Evolutionary conservation across 1,140 invertebrate genomes (phyloP).

Genomic region (Oppia nitens): DNA sequence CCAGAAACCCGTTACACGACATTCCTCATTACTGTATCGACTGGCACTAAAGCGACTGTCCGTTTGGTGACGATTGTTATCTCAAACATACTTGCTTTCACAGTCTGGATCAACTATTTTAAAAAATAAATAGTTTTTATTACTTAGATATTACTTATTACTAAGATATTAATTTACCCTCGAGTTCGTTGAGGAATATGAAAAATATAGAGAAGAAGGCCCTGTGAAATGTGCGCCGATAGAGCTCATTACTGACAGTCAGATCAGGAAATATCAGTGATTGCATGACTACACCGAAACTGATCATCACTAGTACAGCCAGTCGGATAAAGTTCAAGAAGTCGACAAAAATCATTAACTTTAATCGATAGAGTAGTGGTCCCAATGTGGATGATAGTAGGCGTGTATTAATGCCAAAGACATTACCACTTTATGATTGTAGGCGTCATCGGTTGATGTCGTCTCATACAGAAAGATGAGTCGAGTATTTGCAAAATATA

Average conservation of each 20-base stretch:
- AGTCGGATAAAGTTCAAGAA: slow-evolving; percentile 31
- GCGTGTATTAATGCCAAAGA: slow-evolving; percentile 28
- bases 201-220: slow-evolving; percentile 31
- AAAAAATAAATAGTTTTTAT: no score
- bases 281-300: slow-evolving; percentile 31
- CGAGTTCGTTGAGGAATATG: slow-evolving; percentile 29
- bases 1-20: slow-evolving; percentile 27
- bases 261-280: slow-evolving; percentile 31
- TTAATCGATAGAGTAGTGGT: slow-evolving; percentile 30
- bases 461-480: no score
- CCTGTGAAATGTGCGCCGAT: slow-evolving; percentile 27
- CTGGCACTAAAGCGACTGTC: no score
- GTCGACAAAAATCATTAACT: slow-evolving; percentile 31
- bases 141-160: no score
- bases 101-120: no score
- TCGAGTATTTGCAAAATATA: no score
- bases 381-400: slow-evolving; percentile 32
- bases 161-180: no score
- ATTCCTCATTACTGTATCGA: slow-evolving; percentile 15
- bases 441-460: slow-evolving; percentile 14
- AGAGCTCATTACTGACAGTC: slow-evolving; percentile 25
- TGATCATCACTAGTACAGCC: slow-evolving; percentile 30
- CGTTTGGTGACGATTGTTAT: no score
- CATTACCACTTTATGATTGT: slow-evolving; percentile 20
- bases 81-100: no score